A percentile compares a stretch with the other conserved stretches of the same genome.
Evolutionary conservation across 2,113 vertebrate species (phyloP).

Genomic region (Bolborhynchus lineola): DNA sequence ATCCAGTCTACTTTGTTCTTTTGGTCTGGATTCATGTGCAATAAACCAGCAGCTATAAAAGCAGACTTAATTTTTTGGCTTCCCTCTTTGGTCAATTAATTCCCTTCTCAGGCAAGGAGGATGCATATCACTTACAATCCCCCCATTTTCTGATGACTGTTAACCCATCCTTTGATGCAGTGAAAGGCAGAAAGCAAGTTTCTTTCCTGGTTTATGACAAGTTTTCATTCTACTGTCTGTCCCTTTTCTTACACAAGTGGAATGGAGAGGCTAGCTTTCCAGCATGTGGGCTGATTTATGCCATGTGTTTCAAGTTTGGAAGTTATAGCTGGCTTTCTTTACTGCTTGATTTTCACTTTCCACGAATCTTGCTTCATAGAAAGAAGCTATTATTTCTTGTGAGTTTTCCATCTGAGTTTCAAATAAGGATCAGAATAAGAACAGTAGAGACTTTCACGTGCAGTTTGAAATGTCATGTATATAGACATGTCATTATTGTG

Average conservation of each 20-base stretch:
- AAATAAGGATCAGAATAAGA: neutral
- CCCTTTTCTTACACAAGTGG: neutral
- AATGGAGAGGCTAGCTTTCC: neutral
- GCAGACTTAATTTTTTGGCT: neutral
- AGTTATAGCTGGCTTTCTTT: neutral
- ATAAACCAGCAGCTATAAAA: neutral
- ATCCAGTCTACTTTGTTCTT: neutral
- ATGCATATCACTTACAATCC: neutral
- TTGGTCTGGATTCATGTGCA: neutral
- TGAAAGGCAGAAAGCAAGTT: neutral
- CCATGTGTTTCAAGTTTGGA: neutral
- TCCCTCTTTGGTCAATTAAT: neutral
- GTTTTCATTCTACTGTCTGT: neutral
- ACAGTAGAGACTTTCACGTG: neutral
- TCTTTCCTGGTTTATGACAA: neutral
- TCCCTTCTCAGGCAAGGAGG: neutral
- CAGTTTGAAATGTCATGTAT: neutral
- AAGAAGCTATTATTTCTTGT: neutral
- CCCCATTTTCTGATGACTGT: neutral
- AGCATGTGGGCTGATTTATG: neutral
- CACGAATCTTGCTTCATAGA: neutral
- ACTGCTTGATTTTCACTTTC: neutral
- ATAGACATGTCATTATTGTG: neutral
- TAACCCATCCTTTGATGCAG: neutral
- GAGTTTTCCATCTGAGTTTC: neutral